phyloP scores from a whole-genome alignment of 2,797 vertebrate genomes.

The Bradypodion ventrale region DNA sequence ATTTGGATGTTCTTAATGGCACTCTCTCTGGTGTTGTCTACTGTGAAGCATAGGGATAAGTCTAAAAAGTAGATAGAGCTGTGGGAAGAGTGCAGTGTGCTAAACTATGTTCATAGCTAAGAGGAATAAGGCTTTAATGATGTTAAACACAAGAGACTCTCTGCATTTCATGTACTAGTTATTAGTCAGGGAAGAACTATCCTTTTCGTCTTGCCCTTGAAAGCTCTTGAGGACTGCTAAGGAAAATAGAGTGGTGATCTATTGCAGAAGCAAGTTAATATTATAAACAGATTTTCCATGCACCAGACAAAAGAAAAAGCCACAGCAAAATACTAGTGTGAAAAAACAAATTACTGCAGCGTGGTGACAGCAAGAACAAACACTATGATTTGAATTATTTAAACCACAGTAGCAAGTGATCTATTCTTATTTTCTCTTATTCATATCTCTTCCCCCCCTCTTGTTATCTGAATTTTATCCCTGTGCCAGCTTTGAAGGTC shows the following conservation, averaged over 20 bases:
- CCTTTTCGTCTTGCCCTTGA: background rate
- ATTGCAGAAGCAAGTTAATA: background rate
- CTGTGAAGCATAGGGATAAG: background rate
- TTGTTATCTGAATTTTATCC: slow-evolving; percentile 7
- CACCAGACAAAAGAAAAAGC: no score
- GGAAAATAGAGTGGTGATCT: slow-evolving; percentile 8
- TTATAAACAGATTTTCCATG: no score
- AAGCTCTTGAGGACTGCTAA: background rate
- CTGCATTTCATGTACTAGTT: background rate
- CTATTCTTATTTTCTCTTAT: background rate
- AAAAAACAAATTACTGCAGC: background rate
- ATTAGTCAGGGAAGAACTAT: slow-evolving; percentile 28
- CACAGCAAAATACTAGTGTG: background rate
- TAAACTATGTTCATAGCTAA: background rate
- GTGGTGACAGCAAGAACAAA: background rate
- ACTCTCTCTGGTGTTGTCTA: no score
- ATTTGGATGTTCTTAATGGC: no score
- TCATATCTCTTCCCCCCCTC: background rate
- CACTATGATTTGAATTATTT: background rate
- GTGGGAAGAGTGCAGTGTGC: background rate
- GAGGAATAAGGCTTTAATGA: slow-evolving; percentile 35
- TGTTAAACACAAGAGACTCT: background rate
- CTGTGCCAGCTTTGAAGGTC: slow-evolving; percentile 52
- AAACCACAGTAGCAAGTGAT: slow-evolving; percentile 19
- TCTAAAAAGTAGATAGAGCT: background rate